Evolutionary conservation across 2,888 invertebrate species (phyloP), one percentile per base, ranked within the genome.

Genomic region (Spilosoma lubricipeda): DNA sequence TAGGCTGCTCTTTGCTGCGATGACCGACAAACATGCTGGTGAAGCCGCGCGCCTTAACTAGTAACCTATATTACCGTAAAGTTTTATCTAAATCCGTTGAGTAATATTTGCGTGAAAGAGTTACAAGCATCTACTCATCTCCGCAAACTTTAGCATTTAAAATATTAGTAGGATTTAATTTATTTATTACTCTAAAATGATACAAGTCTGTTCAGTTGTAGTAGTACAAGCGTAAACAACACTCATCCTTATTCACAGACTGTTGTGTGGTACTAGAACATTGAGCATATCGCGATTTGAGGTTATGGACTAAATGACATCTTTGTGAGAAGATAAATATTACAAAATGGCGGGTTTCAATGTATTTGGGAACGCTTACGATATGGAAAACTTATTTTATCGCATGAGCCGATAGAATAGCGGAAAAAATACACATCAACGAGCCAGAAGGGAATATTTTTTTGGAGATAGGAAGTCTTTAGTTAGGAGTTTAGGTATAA

Each of bases 271-370:
- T 7, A 59, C 13, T 9, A n/a, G n/a, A 52, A 79, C 75, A 81
- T 79, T 75, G 75, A 63, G 59, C 72, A n/a, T 18, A 56, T 71
- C 68, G 33, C 67, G 72, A 39, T n/a, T 36, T 66, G 72, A 66
- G 73, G 75, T 79, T 74, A 68, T 70, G 64, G 71, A 68, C 42
- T 74, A 79, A 70, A 81, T 74, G 79, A 77, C 79, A 73, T 56
- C 79, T 71, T 74, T 73, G 81, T 69, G 68, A 59, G 33, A 39
- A 75, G 72, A 83, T 83, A 83, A 83, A 82, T 75, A 79, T 74
- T 71, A 52, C 42, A 52, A 75, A 82, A 82, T 74, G 82, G 23
- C 71, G 70, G 82, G 74, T 81, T 75, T 66, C 72, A 42, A 83
- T 73, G 67, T 74, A 71, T 70, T 79, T 77, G 71, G 75, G 70